Base-by-base conservation (phyloP, 2,797 vertebrate genomes). In the Tragelaphus eurycerus region DNA sequence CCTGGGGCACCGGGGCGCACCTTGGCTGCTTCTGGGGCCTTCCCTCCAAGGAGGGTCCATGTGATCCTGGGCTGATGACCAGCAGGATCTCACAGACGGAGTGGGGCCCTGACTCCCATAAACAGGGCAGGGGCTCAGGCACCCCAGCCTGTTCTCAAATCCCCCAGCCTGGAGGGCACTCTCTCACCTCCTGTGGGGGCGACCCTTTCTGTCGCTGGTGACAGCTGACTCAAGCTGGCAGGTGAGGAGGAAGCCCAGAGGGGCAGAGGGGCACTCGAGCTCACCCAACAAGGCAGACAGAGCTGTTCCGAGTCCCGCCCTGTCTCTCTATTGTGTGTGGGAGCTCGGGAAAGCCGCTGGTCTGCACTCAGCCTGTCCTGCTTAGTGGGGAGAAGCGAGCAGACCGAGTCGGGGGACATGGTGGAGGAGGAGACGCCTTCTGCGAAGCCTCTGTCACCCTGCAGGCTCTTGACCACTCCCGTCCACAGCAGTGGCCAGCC, bases 401-500 rank as follows among this genome's bases (percentile, higher is more conserved):
- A 2, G 54, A 16, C 7, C 2, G 7, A 5, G 15, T 2, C 0
- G 4, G 21, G 43, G 25, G 48, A 2, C 2, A 4, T 2, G 4
- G 19, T 5, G 17, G 8, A 6, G 15, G 25, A 31, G 55, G 52
- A 67, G 11, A 21, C 3, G 19, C 46, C 59, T n/a, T 54, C 79
- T 50, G 5, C 1, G 6, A 34, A 16, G 0, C 4, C 2, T n/a
- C 52, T 25, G 8, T 48, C 17, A 2, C 29, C n/a, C 67, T 17
- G 27, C 6, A 27, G 60, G 11, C 7, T 12, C n/a, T 4, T 4
- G 38, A 8, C 71, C 19, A 0, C 29, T 7, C 46, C 62, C 5
- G 5, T 50, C 25, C 4, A 8, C 29, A 15, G 19, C 15, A 15
- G 34, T 12, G 2, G 34, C 64, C 16, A 6, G 83, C 50, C 74